Evolutionary conservation across 1,140 invertebrate species (phyloP), one percentile per base, ranked within the genome.

Genomic region (Cardiocondyla obscurior): DNA sequence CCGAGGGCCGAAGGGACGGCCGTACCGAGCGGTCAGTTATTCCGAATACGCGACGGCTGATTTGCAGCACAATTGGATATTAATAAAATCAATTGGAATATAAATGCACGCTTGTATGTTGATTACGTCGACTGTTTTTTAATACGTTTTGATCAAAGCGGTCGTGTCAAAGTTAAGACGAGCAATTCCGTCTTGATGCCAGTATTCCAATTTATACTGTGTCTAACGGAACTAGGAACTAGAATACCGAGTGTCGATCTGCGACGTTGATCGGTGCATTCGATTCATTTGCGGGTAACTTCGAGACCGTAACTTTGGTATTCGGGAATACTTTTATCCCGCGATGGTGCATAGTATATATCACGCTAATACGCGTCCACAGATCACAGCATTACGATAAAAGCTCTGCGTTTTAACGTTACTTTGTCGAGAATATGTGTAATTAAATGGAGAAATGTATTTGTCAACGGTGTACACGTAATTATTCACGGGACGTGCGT

Each of bases 331-430:
- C n/a, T 76, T 83, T 72, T 55, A 58, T 83, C 39, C 81, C 16
- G 33, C 39, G 55, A 16, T 79, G 30, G 30, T n/a, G 65, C n/a
- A 33, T 8, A 22, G 28, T 49, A 46, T 64, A 33, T 33, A 12
- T 46, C 58, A 57, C 39, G 44, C 12, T 8, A 36, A 44, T 42
- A 39, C 8, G 65, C 2, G n/a, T 51, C n/a, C 10, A 79, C 46
- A 39, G 84, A 55, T 85, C 49, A 73, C 72, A 85, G 73, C 51
- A 67, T 69, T 6, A 30, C 77, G 30, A 39, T 81, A 49, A 81
- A 46, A 44, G 46, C 73, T 87, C 85, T 90, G 85, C 76, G 62
- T 83, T 88, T 87, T 46, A 85, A 87, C 53, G 73, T 82, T 67
- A 81, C 69, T 84, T 62, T 76, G 22, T 6, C 60, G 53, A 58